Base-by-base conservation (phyloP, 2,888 invertebrate genomes). In the Dascillus cervinus region DNA sequence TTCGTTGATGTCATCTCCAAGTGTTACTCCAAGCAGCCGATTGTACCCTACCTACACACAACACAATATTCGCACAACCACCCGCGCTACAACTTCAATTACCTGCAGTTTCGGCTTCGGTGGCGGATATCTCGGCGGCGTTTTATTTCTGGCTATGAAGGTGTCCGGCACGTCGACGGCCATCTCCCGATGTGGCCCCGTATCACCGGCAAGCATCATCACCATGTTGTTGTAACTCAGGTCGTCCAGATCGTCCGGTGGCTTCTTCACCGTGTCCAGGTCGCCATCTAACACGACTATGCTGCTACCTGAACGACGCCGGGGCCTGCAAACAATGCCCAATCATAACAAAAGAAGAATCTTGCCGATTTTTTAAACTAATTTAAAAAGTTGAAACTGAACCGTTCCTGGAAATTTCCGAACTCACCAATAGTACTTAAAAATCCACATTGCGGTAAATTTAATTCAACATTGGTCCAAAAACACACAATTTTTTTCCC, bases 81-180 rank as follows among this genome's bases (percentile, higher is more conserved):
- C n/a, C n/a, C n/a, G n/a, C n/a, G n/a, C n/a, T n/a, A n/a, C n/a
- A n/a, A n/a, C n/a, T n/a, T n/a, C 13, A 38, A 41, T 58, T 61
- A 78, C 75, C 74, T 77, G 77, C 46, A 77, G 72, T 47, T 50
- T 49, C 3, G 79, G 78, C 51, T 82, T 77, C 30, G 85, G 85
- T 26, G 87, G 86, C 43, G 87, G 87, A 74, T 88, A 91, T 55
- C 89, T 75, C 20, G 91, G 92, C 22, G 90, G 88, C 45, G 89
- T 89, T 70, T 92, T 92, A 67, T 84, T 85, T 56, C 85, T 73
- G 49, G 85, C 89, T 58, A 90, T 81, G 72, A 92, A 92, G 55
- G 83, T 84, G 64, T 92, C 92, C 58, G 96, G 96, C 56, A 94
- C 94, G 71, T 96, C 96, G 66, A 96, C 94, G 63, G 96, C 92